Evolutionary conservation across 2,888 invertebrate species (phyloP), one percentile per base, ranked within the genome.

Genomic region (Drosophila anceps): DNA sequence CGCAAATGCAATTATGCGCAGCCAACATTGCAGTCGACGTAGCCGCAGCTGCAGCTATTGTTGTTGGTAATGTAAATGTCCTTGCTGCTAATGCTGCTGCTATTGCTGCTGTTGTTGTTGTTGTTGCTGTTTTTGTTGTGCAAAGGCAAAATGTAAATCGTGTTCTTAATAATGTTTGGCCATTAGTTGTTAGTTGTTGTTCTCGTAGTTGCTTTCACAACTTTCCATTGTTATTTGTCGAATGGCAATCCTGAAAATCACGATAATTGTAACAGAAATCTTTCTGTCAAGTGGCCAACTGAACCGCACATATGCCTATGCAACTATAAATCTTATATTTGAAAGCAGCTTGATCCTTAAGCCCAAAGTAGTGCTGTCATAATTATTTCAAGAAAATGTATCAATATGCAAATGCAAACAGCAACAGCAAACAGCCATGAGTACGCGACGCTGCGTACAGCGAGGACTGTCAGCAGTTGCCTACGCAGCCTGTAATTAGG

Each of bases 1-100:
- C 84, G 82, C 87, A 90, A 89, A 85, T 90, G 87, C 84, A 88
- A 88, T 90, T 90, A 89, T 82, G 80, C 78, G 75, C 81, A 76
- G 83, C 71, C 78, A 73, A 59, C 69, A 69, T 43, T 44, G 48
- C 67, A 24, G 62, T 54, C 60, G 63, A 55, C 65, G 50, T 50
- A 51, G 68, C 53, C 46, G 43, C 48, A 60, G 63, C 60, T 66
- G 51, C 72, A 35, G 66, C 57, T 60, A 46, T 51, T 50, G 41
- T 48, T 50, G 51, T 33, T 50, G 57, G 24, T 51, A 46, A 51
- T 62, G 65, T 20, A 62, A 65, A 63, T 63, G 13, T 39, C 20
- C 35, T 63, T 48, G 51, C 66, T 58, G 62, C 44, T 63, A 50
- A 18, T 68, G 63, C 46, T 33, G 69, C 51, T 50, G 31, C 51